Evolutionary conservation across 2,113 vertebrate species (phyloP).

Genomic region (Brachypteracias leptosomus): DNA sequence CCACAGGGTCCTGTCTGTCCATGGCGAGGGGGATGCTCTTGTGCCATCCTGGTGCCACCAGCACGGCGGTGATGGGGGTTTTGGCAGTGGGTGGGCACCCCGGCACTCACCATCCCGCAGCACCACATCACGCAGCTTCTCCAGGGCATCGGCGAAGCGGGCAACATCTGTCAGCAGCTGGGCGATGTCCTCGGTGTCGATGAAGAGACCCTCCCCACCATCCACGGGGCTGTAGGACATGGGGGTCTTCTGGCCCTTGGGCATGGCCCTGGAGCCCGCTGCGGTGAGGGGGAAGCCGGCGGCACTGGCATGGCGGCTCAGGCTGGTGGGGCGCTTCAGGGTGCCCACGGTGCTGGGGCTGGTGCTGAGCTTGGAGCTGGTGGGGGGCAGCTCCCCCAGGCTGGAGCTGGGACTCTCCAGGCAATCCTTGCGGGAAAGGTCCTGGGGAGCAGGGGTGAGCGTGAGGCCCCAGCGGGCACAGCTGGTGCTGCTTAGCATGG

Average conservation of each 20-base stretch:
- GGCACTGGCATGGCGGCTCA: slow-evolving; percentile 91
- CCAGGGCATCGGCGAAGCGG: slow-evolving; percentile 88
- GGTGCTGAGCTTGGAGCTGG: slow-evolving; percentile 66
- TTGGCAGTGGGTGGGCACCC: not conserved
- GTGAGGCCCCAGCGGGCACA: not conserved
- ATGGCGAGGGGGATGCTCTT: fast-evolving
- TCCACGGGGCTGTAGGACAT: slow-evolving; percentile 67
- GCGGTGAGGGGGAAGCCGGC: slow-evolving; percentile 84
- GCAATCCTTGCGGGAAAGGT: slow-evolving; percentile 83
- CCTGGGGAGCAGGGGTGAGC: slow-evolving; percentile 71
- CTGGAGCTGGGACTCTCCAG: slow-evolving; percentile 27
- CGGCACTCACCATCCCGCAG: slow-evolving; percentile 80
- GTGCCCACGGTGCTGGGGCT: slow-evolving; percentile 75
- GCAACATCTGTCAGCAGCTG: slow-evolving; percentile 85
- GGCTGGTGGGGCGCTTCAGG: slow-evolving; percentile 86
- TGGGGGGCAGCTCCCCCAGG: slow-evolving; percentile 56
- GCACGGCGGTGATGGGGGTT: fast-evolving
- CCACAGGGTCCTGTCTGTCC: fast-evolving
- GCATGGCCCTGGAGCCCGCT: slow-evolving; percentile 67
- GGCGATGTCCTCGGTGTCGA: slow-evolving; percentile 89
- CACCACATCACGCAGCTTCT: slow-evolving; percentile 91
- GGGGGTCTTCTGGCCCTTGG: slow-evolving; percentile 79
- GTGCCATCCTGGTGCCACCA: not conserved
- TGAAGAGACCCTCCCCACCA: slow-evolving; percentile 66
- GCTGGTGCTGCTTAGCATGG: too few relatives aligned